A percentile compares a stretch with the other conserved stretches of the same genome.
Evolutionary conservation across 2,888 invertebrate genomes (phyloP).

Genomic region (Dicyrtoma fusca): DNA sequence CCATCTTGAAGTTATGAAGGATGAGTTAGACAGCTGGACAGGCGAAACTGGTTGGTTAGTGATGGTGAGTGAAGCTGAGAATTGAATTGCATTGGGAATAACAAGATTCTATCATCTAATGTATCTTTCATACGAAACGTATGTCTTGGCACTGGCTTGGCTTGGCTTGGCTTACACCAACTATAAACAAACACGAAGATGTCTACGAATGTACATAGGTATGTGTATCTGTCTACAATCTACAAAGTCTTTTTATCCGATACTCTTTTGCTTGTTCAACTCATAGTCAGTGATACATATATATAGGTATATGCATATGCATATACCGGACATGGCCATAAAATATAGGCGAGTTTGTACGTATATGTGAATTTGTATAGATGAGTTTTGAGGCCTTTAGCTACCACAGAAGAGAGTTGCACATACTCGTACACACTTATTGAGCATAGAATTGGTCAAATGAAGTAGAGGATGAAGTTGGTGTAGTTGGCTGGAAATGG

Average conservation of each 20-base stretch:
- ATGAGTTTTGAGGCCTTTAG: not conserved
- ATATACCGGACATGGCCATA: not conserved
- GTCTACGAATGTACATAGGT: no score
- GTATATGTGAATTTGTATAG: not conserved
- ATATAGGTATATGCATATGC: no score
- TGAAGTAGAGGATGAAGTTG: conserved; percentile 23
- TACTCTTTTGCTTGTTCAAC: no score
- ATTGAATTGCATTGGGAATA: conserved; percentile 20
- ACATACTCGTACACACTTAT: not conserved
- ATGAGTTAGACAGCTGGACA: conserved; percentile 31
- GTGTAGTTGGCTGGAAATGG: not conserved
- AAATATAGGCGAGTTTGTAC: no score
- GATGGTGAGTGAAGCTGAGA: conserved; percentile 32
- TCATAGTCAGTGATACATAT: no score
- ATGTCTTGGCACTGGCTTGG: no score
- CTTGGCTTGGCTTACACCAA: no score
- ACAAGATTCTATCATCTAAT: conserved; percentile 35
- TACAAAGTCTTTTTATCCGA: no score
- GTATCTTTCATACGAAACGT: conserved; percentile 26
- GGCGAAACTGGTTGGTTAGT: conserved; percentile 22
- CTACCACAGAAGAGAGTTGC: not conserved
- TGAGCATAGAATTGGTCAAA: conserved; percentile 10
- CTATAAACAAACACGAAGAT: no score
- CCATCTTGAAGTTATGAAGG: conserved; percentile 31
- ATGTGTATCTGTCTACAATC: no score